A percentile compares a stretch with the other conserved stretches of the same genome.
Conservation (phyloP, 2,888 invertebrate genomes). For the Pogonocherus hispidulus region DNA sequence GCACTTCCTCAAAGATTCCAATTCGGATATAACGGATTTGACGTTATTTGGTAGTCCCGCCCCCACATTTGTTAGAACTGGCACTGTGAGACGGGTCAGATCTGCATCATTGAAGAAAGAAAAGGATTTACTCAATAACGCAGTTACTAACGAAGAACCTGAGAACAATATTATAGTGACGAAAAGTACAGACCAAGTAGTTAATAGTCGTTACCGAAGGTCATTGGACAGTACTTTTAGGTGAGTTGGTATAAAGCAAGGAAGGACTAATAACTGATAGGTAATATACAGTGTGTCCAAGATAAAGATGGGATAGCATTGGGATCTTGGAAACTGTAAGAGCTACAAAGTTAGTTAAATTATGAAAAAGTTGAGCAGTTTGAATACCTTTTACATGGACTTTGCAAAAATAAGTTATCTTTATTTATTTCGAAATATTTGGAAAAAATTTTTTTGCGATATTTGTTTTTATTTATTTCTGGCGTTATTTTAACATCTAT, state of each 20-base stretch:
- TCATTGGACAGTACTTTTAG: conserved; percentile 52
- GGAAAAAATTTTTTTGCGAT: no score
- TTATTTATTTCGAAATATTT: no score
- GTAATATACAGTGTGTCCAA: no score
- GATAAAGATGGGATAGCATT: no score
- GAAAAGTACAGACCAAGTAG: conserved; percentile 43
- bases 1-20: conserved; percentile 48
- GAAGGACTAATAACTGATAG: no score
- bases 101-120: conserved; percentile 52
- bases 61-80: conserved; percentile 61
- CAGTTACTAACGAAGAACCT: conserved; percentile 31
- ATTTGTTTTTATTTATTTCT: no score
- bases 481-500: no score
- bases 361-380: no score
- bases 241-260: conserved; percentile 32
- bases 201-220: conserved; percentile 42
- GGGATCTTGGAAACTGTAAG: no score
- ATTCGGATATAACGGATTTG: conserved; percentile 54
- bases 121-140: conserved; percentile 34
- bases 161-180: conserved; percentile 32
- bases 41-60: conserved; percentile 60
- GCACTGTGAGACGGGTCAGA: conserved; percentile 63
- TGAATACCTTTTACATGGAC: no score
- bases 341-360: no score
- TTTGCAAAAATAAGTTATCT: no score